A percentile compares a stretch with the other conserved stretches of the same genome.
Conservation (phyloP, 2,888 invertebrate species). For the Tetragonula carbonaria region DNA sequence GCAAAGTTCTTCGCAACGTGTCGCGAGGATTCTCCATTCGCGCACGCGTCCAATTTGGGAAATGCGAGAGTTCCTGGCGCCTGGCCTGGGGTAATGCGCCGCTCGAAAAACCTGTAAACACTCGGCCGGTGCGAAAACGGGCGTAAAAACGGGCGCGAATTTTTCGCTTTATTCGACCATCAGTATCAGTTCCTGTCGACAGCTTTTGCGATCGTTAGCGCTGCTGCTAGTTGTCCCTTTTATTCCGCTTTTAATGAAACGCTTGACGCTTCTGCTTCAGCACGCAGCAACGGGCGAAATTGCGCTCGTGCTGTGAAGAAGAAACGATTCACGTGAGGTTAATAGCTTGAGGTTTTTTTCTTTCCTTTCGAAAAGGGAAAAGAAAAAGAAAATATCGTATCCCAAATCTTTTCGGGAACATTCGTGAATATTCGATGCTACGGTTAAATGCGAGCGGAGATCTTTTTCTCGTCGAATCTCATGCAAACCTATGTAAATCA, state of each 20-base stretch:
- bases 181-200: constrained; percentile 14
- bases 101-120: constrained; percentile 36
- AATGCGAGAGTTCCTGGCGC: constrained; percentile 30
- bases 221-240: neutral
- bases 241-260: too few species aligned
- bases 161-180: constrained; percentile 8
- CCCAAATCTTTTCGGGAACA: neutral
- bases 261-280: neutral
- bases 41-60: constrained; percentile 29
- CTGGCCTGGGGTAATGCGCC: neutral
- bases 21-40: neutral
- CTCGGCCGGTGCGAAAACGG: neutral
- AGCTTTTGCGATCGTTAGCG: constrained; percentile 26
- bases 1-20: constrained; percentile 7
- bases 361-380: too few species aligned
- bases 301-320: neutral
- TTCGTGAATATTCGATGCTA: neutral
- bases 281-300: neutral
- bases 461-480: neutral
- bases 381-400: neutral
- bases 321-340: too few species aligned
- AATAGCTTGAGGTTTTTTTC: too few species aligned
- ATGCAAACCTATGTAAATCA: neutral
- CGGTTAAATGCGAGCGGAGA: neutral
- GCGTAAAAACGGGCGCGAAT: neutral